Evolutionary conservation across 1,140 invertebrate genomes (phyloP), one percentile per base, ranked within the genome.

Genomic region (Helicoverpa armigera): DNA sequence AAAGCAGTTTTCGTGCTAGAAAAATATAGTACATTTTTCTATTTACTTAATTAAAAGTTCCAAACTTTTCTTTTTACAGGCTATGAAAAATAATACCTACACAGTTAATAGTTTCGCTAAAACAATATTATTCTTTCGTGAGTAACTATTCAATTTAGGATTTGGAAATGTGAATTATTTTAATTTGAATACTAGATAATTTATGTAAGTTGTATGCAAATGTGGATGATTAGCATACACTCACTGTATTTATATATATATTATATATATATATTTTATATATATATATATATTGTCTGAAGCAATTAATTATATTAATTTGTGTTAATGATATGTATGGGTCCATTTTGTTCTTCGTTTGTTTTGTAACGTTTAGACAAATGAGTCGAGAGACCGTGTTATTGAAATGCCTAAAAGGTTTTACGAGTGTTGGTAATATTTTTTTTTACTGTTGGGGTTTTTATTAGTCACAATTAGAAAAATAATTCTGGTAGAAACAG

Each of bases 251-350:
- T 74, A n/a, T n/a, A n/a, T n/a, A n/a, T n/a, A n/a, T n/a, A n/a
- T n/a, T n/a, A n/a, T n/a, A n/a, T n/a, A n/a, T n/a, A n/a, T n/a
- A n/a, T n/a, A n/a, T n/a, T n/a, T n/a, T n/a, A n/a, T n/a, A n/a
- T n/a, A n/a, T n/a, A n/a, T n/a, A n/a, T n/a, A n/a, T 73, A 13
- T 60, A 74, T 74, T 29, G 18, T 60, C 16, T 3, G 60, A 74
- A 50, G 72, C 18, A 18, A 60, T 74, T 60, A 60, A 74, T 58
- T 60, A 16, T 60, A 74, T 74, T 74, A 74, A 74, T 74, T 43
- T 48, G 72, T 74, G 54, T 74, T 74, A 74, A 74, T 60, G 54
- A 60, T 74, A 35, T 56, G 1, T 7, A 1, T 31, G 14, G 3
- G n/a, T 74, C 11, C 14, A 31, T 23, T 74, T 58, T 74, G 54